Evolutionary conservation across 2,113 vertebrate genomes (phyloP).

Genomic region (Charadrius vociferus): DNA sequence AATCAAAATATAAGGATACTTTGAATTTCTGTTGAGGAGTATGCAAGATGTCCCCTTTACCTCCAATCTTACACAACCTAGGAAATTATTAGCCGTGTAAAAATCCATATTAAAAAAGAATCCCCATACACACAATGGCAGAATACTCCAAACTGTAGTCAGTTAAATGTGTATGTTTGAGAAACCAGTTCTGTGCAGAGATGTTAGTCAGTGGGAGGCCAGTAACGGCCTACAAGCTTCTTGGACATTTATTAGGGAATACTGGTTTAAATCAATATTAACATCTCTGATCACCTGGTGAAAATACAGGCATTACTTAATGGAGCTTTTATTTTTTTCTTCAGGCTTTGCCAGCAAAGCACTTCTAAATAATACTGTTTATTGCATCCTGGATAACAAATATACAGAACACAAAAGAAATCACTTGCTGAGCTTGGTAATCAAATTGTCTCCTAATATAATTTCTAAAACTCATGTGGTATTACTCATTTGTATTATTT

Average conservation of each 20-base stretch:
- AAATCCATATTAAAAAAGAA: not conserved
- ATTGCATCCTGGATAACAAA: not conserved
- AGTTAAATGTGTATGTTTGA: not conserved
- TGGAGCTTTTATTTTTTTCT: constrained; percentile 5
- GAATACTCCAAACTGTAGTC: not conserved
- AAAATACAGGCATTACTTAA: constrained; percentile 39
- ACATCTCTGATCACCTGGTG: constrained; percentile 13
- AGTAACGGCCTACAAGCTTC: constrained; percentile 28
- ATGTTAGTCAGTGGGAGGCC: constrained; percentile 44
- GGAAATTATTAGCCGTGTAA: not conserved
- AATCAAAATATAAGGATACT: not conserved
- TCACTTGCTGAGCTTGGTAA: not conserved
- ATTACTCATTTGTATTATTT: not conserved
- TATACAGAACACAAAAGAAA: not conserved
- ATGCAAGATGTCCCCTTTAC: not conserved
- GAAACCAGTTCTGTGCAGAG: constrained; percentile 1
- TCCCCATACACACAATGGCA: not conserved
- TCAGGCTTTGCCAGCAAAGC: not conserved
- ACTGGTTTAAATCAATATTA: constrained; percentile 61
- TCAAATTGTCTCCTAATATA: not conserved
- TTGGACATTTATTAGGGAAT: constrained; percentile 58
- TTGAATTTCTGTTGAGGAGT: not conserved
- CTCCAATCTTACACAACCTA: not conserved
- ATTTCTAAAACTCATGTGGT: not conserved
- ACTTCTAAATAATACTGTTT: not conserved